Base-by-base conservation (phyloP, 1,140 invertebrate species). In the Brachionus manjavacas region DNA sequence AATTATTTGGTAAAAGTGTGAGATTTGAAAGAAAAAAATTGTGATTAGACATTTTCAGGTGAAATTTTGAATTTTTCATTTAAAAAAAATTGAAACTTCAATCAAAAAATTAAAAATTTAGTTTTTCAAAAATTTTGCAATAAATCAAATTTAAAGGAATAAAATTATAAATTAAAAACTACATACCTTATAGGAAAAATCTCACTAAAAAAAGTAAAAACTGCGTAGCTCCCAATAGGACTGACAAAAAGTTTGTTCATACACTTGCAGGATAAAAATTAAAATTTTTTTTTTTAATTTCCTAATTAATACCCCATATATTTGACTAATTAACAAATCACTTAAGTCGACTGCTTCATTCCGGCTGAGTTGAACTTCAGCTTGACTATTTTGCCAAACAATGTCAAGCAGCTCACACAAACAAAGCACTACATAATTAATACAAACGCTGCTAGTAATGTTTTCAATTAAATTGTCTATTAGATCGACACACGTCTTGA, bases 401-500 rank as follows among this genome's bases (percentile, higher is more conserved):
- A 81, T 68, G n/a, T 81, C 52, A 4, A 81, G n/a, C 14, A 81
- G 23, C 25, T 81, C 79, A 43, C 79, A 81, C 16, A 81, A 39
- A 68, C 79, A 81, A 20, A 81, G 52, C 16, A 81, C 79, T 11
- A 81, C 31, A 64, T 81, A 68, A 68, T 81, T 81, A n/a, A 81
- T 81, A 46, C 52, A 81, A 60, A 43, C 16, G 8, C 8, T 68
- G 4, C n/a, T 81, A n/a, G 79, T 81, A 25, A 81, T 39, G 66
- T 81, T 41, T 3, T 60, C 35, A 20, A 81, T 68, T 43, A 81
- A 11, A 43, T 60, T 28, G 3, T 68, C 52, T 43, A 81, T 81
- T 39, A 81, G 12, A 20, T 81, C 52, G 4, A 81, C 64, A 35
- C 79, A 81, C 1, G 20, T 20, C 9, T 41, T 60, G 12, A 81